These are phyloP conservation scores for Lagria hirta DNA, from an alignment of 2,888 invertebrate genomes.

Conservation along the genomic window DNA sequence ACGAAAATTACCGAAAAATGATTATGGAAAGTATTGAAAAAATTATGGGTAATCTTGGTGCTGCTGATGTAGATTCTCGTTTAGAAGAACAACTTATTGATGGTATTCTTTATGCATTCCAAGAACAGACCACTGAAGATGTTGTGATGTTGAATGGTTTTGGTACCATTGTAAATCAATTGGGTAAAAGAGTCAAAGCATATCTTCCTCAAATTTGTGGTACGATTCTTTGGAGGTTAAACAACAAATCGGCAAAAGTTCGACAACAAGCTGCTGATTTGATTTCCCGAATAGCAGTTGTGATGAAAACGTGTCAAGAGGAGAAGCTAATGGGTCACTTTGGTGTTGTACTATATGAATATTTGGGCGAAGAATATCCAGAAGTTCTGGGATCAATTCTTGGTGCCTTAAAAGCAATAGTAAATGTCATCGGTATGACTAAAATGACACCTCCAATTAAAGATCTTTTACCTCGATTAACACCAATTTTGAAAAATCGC, in stretches of 20 bases:
- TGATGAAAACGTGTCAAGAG: constrained; percentile 99
- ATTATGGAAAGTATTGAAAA: constrained; percentile 99
- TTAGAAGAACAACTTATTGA: constrained; percentile 99
- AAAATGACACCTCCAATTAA: constrained; percentile 99
- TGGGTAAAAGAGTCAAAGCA: constrained; percentile 96
- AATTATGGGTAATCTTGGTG: constrained; percentile 95
- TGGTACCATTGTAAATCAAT: constrained; percentile 96
- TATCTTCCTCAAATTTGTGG: constrained; percentile 99
- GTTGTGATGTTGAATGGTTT: constrained; percentile 99
- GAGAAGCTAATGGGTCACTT: constrained; percentile 99
- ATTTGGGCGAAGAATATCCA: constrained; percentile 98
- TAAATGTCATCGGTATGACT: constrained; percentile 99
- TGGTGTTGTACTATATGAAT: constrained; percentile 98
- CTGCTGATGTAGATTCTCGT: constrained; percentile 96
- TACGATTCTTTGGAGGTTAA: constrained; percentile 98
- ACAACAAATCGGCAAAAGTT: constrained; percentile 99
- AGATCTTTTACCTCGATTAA: constrained; percentile 92
- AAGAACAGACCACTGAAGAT: constrained; percentile 99
- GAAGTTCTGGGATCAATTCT: constrained; percentile 98
- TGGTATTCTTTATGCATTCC: constrained; percentile 98
- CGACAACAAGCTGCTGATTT: constrained; percentile 99
- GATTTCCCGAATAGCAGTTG: constrained; percentile 95
- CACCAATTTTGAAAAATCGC: constrained; percentile 97
- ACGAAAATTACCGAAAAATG: constrained; percentile 99
- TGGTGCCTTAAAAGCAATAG: constrained; percentile 98